phyloP scores from a whole-genome alignment of 2,797 vertebrate species.

The Anolis apletophallus region DNA sequence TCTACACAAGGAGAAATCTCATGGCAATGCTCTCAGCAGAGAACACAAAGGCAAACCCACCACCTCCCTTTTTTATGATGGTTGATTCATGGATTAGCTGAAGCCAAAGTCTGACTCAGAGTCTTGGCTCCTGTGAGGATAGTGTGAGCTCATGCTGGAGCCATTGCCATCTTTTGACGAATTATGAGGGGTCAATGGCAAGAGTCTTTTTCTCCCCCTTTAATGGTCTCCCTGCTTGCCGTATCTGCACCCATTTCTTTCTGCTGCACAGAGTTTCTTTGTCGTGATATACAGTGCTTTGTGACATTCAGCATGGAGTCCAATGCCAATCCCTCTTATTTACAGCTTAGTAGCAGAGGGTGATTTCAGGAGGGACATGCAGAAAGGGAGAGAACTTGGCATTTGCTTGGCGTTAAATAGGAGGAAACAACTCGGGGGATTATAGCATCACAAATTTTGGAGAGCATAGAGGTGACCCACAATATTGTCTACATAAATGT shows the following conservation, averaged over 20 bases:
- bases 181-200: conserved; percentile 1
- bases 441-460: background rate
- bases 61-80: background rate
- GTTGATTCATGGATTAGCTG: conserved; percentile 9
- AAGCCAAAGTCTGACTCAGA: conserved; percentile 35
- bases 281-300: background rate
- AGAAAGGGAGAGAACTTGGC: background rate
- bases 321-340: conserved; percentile 13
- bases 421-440: background rate
- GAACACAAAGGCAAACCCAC: background rate
- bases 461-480: background rate
- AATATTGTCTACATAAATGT: background rate
- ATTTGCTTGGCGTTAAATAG: background rate
- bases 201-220: background rate
- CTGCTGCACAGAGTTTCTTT: background rate
- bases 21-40: too few species aligned
- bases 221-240: background rate
- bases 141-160: conserved; percentile 25
- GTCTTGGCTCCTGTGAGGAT: background rate
- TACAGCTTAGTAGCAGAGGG: conserved; percentile 1
- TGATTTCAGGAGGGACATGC: background rate
- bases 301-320: background rate
- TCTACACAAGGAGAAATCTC: background rate
- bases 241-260: background rate
- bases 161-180: background rate